Evolutionary conservation across 2,888 invertebrate species (phyloP), one percentile per base, ranked within the genome.

Genomic region (Drosophila affinis): DNA sequence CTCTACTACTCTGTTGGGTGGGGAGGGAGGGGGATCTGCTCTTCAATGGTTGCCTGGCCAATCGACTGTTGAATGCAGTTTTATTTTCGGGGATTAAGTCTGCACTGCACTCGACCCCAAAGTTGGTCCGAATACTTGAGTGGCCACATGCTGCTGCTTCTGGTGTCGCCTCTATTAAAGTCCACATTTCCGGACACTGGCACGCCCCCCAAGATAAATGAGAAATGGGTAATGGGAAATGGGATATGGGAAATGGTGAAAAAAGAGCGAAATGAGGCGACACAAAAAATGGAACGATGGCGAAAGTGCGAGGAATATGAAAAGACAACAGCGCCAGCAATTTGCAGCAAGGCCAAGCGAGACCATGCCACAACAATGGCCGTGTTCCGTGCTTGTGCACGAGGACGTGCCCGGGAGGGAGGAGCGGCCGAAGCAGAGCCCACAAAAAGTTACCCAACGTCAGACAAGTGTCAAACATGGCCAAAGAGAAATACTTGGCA

Each of bases 341-440:
- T 86, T 82, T 88, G 86, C 72, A 67, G 75, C 77, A 69, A 77
- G 80, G 87, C 75, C 88, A 79, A 73, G 76, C 79, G 80, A 71
- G 72, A 88, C 14, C 83, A 88, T 75, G 88, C 77, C 67, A 57
- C 71, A 88, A 88, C 81, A 82, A 88, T 82, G 61, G 83, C 77
- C 68, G 52, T 82, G 77, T 76, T 65, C 77, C 68, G 52, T 82
- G 77, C 74, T 65, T 59, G 63, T 62, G 65, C 72, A 69, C 65
- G 72, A 55, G 44, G 63, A 62, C 65, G 74, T 74, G 72, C 53
- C 62, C 45, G 18, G 24, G n/a, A n/a, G n/a, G 34, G 10, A 45
- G 9, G 18, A n/a, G 32, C 24, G 55, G 32, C 14, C 32, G 53
- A 46, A 17, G 27, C 27, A 32, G 48, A 34, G 58, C 39, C 53